phyloP scores from a whole-genome alignment of 1,140 invertebrate genomes.

The Pogonognathellus flavescens region DNA sequence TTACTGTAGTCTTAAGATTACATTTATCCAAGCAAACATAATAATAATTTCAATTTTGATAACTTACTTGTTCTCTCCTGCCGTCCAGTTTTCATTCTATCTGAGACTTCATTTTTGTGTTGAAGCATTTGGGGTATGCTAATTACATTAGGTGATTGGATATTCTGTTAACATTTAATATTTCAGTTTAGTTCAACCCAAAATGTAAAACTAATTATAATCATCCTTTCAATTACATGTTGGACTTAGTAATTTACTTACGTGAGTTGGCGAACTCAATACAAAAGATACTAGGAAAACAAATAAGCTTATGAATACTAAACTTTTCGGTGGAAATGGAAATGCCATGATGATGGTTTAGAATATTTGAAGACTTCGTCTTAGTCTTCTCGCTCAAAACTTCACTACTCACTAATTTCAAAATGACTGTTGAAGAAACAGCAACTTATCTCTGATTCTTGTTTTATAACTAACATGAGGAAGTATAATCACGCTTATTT shows the following conservation, averaged over 20 bases:
- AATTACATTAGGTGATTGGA: background rate
- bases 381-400: background rate
- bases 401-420: background rate
- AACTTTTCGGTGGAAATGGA: slow-evolving; percentile 11
- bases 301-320: background rate
- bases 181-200: no score
- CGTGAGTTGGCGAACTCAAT: background rate
- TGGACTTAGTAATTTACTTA: no score
- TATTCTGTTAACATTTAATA: background rate
- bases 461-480: background rate
- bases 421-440: background rate
- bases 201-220: no score
- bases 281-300: background rate
- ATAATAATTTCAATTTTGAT: background rate
- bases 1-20: background rate
- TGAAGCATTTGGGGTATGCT: background rate
- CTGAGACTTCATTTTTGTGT: background rate
- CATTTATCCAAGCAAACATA: background rate
- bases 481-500: slow-evolving; percentile 6
- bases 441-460: background rate
- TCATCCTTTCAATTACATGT: no score
- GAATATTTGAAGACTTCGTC: background rate
- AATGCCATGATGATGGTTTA: slow-evolving; percentile 12
- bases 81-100: background rate
- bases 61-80: slow-evolving; percentile 28